These are phyloP conservation scores for Masnerella sp. DNA, from an alignment of 2,888 invertebrate genomes.

Conservation along the genomic window DNA sequence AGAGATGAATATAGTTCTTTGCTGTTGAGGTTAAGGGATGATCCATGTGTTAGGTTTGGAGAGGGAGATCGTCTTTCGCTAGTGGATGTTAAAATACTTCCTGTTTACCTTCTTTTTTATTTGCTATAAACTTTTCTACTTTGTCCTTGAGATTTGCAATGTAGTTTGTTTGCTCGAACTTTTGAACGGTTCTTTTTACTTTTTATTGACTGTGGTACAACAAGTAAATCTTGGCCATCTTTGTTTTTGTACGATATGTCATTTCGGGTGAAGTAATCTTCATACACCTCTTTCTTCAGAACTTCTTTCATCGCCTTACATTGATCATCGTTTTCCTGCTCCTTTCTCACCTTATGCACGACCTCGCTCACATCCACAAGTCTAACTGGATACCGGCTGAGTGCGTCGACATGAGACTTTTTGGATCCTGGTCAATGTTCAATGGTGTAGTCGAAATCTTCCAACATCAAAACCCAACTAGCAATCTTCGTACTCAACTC, in stretches of 20 bases:
- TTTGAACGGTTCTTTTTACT: conserved; percentile 16
- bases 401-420: conserved; percentile 48
- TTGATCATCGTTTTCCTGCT: conserved; percentile 30
- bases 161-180: conserved; percentile 4
- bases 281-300: conserved; percentile 14
- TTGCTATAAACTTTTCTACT: not conserved
- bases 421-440: conserved; percentile 35
- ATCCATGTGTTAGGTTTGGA: conserved; percentile 4
- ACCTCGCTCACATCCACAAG: not conserved
- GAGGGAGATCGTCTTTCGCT: not conserved
- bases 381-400: conserved; percentile 22
- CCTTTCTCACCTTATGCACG: conserved; percentile 9
- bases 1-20: not conserved
- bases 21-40: not conserved
- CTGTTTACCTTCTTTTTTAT: conserved; percentile 11
- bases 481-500: conserved; percentile 33
- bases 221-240: conserved; percentile 29
- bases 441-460: conserved; percentile 26
- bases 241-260: conserved; percentile 25
- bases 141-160: conserved; percentile 7
- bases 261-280: conserved; percentile 23
- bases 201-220: conserved; percentile 30
- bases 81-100: not conserved
- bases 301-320: conserved; percentile 12
- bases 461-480: conserved; percentile 38